Conservation (phyloP, 1,140 invertebrate species). For the Pogonomyrmex californicus region DNA sequence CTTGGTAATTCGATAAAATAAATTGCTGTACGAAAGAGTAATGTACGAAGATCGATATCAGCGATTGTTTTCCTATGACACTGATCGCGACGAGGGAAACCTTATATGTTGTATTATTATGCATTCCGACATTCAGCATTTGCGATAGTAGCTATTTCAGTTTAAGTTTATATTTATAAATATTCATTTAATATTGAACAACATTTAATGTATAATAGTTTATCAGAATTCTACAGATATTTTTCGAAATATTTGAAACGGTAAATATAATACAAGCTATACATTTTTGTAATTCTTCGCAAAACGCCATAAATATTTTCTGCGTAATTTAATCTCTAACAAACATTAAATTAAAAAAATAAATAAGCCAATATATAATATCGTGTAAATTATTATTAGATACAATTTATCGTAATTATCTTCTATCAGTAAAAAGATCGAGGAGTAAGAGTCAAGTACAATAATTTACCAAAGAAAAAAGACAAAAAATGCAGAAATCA, state of each 20-base stretch:
- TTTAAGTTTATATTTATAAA: neutral
- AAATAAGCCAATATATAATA: neutral
- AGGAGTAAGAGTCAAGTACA: neutral
- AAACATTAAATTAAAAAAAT: neutral
- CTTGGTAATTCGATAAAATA: neutral
- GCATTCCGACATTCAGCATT: neutral
- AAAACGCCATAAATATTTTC: neutral
- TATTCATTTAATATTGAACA: neutral
- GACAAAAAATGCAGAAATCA: neutral
- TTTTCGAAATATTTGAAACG: neutral
- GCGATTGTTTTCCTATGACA: neutral
- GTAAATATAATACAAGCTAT: neutral
- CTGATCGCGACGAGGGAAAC: neutral
- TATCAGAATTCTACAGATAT: neutral
- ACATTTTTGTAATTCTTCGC: neutral
- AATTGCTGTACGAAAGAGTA: neutral
- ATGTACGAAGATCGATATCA: constrained; percentile 18
- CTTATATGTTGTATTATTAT: constrained; percentile 24
- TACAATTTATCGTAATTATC: neutral
- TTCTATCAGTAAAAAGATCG: neutral
- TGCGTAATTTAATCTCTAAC: neutral
- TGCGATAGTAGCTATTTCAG: neutral
- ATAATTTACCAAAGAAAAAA: neutral
- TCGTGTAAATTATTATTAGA: neutral
- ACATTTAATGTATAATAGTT: neutral